A percentile compares a stretch with the other conserved stretches of the same genome.
phyloP scores from a whole-genome alignment of 2,113 vertebrate species.

The Cranoglanis bouderius region DNA sequence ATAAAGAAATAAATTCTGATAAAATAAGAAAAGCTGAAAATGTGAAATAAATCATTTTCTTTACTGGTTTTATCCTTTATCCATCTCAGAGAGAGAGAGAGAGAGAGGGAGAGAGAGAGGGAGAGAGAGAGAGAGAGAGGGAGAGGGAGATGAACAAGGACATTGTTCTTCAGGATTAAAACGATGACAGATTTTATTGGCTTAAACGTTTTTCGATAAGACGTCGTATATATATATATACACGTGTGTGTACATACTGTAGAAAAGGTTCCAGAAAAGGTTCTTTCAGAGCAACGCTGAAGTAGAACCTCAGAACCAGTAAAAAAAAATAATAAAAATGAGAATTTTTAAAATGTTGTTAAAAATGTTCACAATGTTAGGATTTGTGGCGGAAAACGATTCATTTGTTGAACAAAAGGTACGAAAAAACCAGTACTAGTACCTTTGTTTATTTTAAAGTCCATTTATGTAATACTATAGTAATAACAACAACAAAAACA shows the following conservation, averaged over 20 bases:
- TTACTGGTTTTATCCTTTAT: not conserved
- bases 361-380: not conserved
- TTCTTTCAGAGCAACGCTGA: not conserved
- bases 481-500: not conserved
- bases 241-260: not conserved
- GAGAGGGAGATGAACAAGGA: not conserved
- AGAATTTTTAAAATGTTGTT: not conserved
- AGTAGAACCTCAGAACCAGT: not conserved
- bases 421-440: not conserved
- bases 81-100: not conserved
- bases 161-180: conserved; percentile 9
- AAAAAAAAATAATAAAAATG: not conserved
- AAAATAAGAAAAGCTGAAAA: not conserved
- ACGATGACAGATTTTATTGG: not conserved
- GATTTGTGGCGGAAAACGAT: not conserved
- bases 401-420: not conserved
- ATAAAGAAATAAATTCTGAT: not conserved
- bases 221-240: not conserved
- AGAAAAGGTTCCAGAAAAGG: not conserved
- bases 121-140: not conserved
- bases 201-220: no score
- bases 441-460: not conserved
- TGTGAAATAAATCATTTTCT: not conserved
- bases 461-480: not conserved
- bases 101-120: not conserved